Evolutionary conservation across 1,140 invertebrate species (phyloP).

Genomic region (Drosophila nebulosa): DNA sequence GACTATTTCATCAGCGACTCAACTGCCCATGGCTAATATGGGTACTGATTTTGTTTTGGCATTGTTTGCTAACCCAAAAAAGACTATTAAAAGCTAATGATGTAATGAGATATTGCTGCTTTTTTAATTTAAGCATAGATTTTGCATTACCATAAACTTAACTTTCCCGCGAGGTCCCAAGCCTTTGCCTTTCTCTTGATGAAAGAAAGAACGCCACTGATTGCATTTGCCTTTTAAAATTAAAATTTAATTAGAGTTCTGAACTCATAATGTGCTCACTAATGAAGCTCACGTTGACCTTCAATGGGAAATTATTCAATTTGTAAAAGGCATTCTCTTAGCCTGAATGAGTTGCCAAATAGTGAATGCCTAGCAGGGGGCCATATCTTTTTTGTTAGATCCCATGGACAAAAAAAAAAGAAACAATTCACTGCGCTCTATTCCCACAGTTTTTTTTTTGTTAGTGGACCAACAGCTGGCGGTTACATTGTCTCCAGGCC

Average conservation of each 20-base stretch:
- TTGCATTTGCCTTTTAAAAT: neutral
- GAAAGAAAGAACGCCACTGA: neutral
- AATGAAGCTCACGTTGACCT: neutral
- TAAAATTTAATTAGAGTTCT: neutral
- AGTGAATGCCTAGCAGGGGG: slow-evolving; percentile 89
- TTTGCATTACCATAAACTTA: too few species aligned
- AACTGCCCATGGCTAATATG: too few species aligned
- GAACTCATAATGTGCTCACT: neutral
- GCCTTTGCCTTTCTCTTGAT: neutral
- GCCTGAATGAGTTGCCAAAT: slow-evolving; percentile 87
- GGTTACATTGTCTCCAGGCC: slow-evolving; percentile 88
- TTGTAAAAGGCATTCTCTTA: neutral
- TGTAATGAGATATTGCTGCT: too few species aligned
- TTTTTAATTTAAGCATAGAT: too few species aligned
- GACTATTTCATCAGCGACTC: too few species aligned
- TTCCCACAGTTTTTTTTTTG: slow-evolving; percentile 33
- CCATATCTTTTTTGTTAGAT: slow-evolving; percentile 89
- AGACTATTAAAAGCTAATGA: too few species aligned
- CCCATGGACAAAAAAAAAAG: slow-evolving; percentile 12
- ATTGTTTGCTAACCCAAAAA: too few species aligned
- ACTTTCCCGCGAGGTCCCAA: too few species aligned
- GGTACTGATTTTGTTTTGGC: too few species aligned
- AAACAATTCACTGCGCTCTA: slow-evolving; percentile 24
- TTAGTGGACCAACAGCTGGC: slow-evolving; percentile 33
- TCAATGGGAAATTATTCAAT: slow-evolving; percentile 5